Evolutionary conservation across 2,113 vertebrate species (phyloP), one percentile per base, ranked within the genome.

Genomic region (Scortum barcoo): DNA sequence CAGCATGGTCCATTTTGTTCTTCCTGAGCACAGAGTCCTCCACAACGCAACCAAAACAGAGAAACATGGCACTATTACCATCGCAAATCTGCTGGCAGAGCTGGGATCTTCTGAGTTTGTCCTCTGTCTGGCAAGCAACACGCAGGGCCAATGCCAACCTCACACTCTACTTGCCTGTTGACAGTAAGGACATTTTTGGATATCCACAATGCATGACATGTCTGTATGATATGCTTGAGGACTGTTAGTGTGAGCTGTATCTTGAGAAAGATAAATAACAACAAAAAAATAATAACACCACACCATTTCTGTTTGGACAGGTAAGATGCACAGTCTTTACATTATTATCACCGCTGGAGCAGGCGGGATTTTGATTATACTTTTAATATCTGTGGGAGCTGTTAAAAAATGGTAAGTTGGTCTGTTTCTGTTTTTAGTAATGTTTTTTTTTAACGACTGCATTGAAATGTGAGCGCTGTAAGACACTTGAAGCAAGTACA

Each of bases 111-210:
- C 44, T 2, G 46, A 58, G 6, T 75, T 19, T 33, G 48, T 95
- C 54, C 20, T 68, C 7, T 96, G 95, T 84, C 26, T 80, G 72
- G 94, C 94, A 40, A 92, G 58, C 54, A 95, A 94, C 87, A 78
- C 65, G 0, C 0, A 67, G 36, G 95, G 94, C n/a, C 20, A 86
- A 33, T 1, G 30, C 72, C 22, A 84, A 24, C 36, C 13, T 85
- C 14, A 58, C n/a, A 5, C 63, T 95, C 14, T 7, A 42, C 33
- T 17, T 94, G 22, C 80, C 86, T 51, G 65, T 61, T 13, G 66
- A 71, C 1, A 81, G 90, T 93, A 84, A 83, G 71, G 50, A 46
- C 0, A 5, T 60, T 62, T 16, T 22, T 9, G 3, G 14, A 72
- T 66, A 24, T 58, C 2, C 10, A 60, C 3, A 56, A 11, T 33